phyloP scores from a whole-genome alignment of 1,140 invertebrate species.

The Brachionus calyciflorus region DNA sequence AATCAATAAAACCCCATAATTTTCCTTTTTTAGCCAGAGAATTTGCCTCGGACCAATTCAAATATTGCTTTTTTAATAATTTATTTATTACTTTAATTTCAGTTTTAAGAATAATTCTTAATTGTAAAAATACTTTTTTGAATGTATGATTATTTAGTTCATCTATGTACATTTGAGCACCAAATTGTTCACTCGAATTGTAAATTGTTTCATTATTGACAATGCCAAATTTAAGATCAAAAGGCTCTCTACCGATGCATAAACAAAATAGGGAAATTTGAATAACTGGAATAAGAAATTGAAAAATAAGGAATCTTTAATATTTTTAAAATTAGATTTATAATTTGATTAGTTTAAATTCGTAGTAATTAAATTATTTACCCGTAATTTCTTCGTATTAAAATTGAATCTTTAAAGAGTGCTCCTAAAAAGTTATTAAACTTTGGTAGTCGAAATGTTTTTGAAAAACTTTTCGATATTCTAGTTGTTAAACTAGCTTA shows the following conservation, averaged over 20 bases:
- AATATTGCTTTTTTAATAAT: slow-evolving; percentile 32
- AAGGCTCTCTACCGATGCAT: slow-evolving; percentile 84
- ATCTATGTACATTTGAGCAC: slow-evolving; percentile 1
- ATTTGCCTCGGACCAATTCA: slow-evolving; percentile 25
- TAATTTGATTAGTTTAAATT: background rate
- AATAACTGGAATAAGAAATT: slow-evolving; percentile 82
- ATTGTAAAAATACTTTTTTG: slow-evolving; percentile 42
- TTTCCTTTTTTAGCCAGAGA: slow-evolving; percentile 64
- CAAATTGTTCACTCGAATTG: background rate
- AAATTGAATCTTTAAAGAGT: slow-evolving; percentile 84
- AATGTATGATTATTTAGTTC: slow-evolving; percentile 26
- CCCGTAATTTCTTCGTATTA: slow-evolving; percentile 88
- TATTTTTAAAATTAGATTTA: background rate
- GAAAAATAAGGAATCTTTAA: slow-evolving; percentile 66
- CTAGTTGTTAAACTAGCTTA: slow-evolving; percentile 4
- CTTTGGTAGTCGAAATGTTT: slow-evolving; percentile 34
- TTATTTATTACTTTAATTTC: background rate
- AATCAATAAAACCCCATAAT: slow-evolving; percentile 79
- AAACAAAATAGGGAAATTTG: slow-evolving; percentile 92
- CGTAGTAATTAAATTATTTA: slow-evolving; percentile 58
- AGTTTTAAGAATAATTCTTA: too few relatives aligned
- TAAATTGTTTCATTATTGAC: slow-evolving; percentile 62
- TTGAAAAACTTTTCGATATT: background rate
- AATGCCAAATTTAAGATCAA: slow-evolving; percentile 76
- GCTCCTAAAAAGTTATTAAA: slow-evolving; percentile 65